These are phyloP conservation scores for Mionectes olivaceus DNA, from an alignment of 2,797 vertebrate species.

Conservation along the genomic window DNA sequence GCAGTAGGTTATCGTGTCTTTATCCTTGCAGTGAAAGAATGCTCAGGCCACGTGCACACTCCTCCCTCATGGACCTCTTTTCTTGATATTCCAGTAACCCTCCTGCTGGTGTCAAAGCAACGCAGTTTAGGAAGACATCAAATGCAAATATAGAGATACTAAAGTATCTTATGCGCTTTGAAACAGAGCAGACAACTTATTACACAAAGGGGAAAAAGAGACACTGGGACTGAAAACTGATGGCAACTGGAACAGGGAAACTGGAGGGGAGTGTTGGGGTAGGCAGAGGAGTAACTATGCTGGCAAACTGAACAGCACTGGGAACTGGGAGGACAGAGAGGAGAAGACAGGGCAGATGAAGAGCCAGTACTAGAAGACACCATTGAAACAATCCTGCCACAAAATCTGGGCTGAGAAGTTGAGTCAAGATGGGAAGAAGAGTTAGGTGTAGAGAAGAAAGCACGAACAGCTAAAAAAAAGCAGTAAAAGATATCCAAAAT, in stretches of 20 bases:
- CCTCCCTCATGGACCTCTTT: not conserved
- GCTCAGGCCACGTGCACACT: not conserved
- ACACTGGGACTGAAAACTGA: not conserved
- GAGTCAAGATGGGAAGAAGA: not conserved
- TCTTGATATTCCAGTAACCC: not conserved
- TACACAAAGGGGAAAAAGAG: not conserved
- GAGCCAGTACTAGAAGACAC: not conserved
- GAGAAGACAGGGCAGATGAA: not conserved
- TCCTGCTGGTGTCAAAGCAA: not conserved
- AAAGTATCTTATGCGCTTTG: rapidly evolving
- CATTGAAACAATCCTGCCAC: not conserved
- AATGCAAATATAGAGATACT: not conserved
- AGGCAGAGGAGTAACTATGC: not conserved
- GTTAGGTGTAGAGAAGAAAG: not conserved
- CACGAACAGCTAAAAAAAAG: not conserved
- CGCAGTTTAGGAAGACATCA: not conserved
- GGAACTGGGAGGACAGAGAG: not conserved
- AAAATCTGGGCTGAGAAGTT: not conserved
- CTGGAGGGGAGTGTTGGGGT: not conserved
- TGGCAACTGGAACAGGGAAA: not conserved
- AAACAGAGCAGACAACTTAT: not conserved
- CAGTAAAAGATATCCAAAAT: rapidly evolving
- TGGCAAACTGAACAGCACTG: not conserved
- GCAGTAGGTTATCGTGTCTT: not conserved
- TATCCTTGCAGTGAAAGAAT: not conserved